Base-by-base conservation (phyloP, 2,797 vertebrate genomes). In the Hoplostethus atlanticus region DNA sequence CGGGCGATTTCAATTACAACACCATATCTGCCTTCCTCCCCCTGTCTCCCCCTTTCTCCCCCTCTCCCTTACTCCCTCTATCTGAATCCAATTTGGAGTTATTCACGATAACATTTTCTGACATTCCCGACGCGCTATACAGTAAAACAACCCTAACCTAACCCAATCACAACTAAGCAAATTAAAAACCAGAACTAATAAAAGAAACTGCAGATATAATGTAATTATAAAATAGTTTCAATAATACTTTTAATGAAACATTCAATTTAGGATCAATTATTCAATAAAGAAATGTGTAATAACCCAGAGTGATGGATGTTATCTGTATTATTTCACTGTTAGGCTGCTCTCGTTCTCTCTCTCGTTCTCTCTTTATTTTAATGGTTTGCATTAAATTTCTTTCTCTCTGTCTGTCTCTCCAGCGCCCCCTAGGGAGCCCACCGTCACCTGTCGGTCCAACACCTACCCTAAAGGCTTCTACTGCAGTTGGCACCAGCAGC, bases 391-490 rank as follows among this genome's bases (percentile, higher is more conserved):
- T 34, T 34, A 2, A 34, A 46, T 77, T 40, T 1, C 6, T 58
- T 4, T 34, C 28, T 6, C 10, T 2, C 4, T 65, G 0, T 42
- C 21, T 64, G 5, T 77, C 28, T 76, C 61, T 73, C 51, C 76
- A 99, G 97, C 90, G 40, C 94, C 96, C 0, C 98, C 98, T 0
- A 93, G 91, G 80, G 96, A 97, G 77, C 97, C 97, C 0, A 78
- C 93, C 40, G 92, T 99, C 92, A 96, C 94, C 78, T 99, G 98
- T 84, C 94, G 98, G 30, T 99, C 98, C 89, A 99, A 99, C 93
- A 97, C 97, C 53, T 99, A 99, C 78, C 98, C 98, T 0, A 97
- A 97, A 76, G 96, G 97, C 71, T 99, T 99, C 96, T 99, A 99
- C 95, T 99, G 98, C 95, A 98, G 94, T 88, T 99, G 98, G 98